phyloP scores from a whole-genome alignment of 2,113 vertebrate genomes.

The Periophthalmus modestus region DNA sequence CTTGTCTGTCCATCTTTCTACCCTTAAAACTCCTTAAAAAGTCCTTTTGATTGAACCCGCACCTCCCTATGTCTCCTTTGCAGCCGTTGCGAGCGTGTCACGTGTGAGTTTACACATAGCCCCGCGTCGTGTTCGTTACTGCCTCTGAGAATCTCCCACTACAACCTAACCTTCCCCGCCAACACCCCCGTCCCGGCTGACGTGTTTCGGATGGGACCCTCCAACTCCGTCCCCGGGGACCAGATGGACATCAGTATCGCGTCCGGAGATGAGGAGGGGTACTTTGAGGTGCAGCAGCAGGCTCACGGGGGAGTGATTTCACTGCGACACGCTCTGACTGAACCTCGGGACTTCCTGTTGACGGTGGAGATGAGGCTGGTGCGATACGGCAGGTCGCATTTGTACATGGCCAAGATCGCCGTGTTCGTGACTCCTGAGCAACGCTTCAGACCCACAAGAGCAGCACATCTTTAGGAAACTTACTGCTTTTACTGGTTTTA shows the following conservation, averaged over 20 bases:
- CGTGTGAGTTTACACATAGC: slow-evolving; percentile 68
- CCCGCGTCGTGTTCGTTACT: slow-evolving; percentile 49
- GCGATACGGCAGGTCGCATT: slow-evolving; percentile 44
- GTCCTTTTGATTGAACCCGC: slow-evolving; percentile 11
- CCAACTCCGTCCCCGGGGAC: slow-evolving; percentile 39
- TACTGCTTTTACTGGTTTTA: not conserved
- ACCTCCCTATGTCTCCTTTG: slow-evolving; percentile 12
- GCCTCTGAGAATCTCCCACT: slow-evolving; percentile 61
- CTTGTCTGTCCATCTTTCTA: not conserved
- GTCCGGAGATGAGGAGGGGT: slow-evolving; percentile 47
- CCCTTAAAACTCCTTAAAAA: not conserved
- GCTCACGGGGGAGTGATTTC: slow-evolving; percentile 48
- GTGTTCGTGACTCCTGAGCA: slow-evolving; percentile 57
- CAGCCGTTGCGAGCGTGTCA: slow-evolving; percentile 87
- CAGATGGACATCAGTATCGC: slow-evolving; percentile 33
- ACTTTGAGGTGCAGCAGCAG: slow-evolving; percentile 34
- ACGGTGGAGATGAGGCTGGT: slow-evolving; percentile 61
- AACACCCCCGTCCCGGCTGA: slow-evolving; percentile 36
- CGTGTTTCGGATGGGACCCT: slow-evolving; percentile 58
- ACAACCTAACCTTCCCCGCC: slow-evolving; percentile 56
- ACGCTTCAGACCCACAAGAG: slow-evolving; percentile 13
- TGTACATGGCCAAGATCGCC: slow-evolving; percentile 61
- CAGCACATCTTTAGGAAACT: slow-evolving; percentile 12
- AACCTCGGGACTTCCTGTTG: slow-evolving; percentile 56
- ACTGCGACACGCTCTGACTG: slow-evolving; percentile 25